These are phyloP conservation scores for Sphenodon punctatus DNA, from an alignment of 2,797 vertebrate species.

Conservation along the genomic window DNA sequence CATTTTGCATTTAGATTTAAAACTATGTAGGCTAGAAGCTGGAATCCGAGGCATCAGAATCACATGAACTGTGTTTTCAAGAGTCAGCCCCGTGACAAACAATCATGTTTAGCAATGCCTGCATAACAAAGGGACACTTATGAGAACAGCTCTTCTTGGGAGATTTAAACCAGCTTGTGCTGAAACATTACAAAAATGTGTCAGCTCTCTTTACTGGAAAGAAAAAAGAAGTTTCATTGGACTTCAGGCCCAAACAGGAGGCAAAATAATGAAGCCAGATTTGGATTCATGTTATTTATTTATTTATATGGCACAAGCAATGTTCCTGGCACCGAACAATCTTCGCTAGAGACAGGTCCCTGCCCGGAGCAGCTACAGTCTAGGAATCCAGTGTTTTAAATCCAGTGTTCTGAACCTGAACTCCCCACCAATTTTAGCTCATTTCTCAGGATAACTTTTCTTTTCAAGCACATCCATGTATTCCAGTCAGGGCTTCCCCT, in stretches of 20 bases:
- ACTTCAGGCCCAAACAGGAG: background rate
- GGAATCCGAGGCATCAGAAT: background rate
- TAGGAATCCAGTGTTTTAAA: too few species aligned
- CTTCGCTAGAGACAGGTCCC: too few species aligned
- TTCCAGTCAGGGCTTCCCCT: conserved; percentile 20
- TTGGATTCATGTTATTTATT: too few species aligned
- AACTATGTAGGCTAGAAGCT: background rate
- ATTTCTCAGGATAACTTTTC: background rate
- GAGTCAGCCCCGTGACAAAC: background rate
- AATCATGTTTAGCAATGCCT: background rate
- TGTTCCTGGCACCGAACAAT: too few species aligned
- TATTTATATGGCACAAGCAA: too few species aligned
- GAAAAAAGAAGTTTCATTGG: too few species aligned
- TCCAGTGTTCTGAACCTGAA: background rate
- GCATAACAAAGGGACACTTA: background rate
- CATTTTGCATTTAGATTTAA: background rate
- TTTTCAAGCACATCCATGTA: background rate
- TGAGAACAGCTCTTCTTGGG: background rate
- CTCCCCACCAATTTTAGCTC: background rate
- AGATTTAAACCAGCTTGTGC: background rate
- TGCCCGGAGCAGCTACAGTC: too few species aligned
- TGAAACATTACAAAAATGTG: background rate
- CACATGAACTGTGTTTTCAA: background rate
- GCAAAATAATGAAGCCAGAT: background rate
- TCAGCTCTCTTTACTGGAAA: too few species aligned